These are phyloP conservation scores for Pogona vitticeps DNA, from an alignment of 2,113 vertebrate genomes.

Conservation along the genomic window DNA sequence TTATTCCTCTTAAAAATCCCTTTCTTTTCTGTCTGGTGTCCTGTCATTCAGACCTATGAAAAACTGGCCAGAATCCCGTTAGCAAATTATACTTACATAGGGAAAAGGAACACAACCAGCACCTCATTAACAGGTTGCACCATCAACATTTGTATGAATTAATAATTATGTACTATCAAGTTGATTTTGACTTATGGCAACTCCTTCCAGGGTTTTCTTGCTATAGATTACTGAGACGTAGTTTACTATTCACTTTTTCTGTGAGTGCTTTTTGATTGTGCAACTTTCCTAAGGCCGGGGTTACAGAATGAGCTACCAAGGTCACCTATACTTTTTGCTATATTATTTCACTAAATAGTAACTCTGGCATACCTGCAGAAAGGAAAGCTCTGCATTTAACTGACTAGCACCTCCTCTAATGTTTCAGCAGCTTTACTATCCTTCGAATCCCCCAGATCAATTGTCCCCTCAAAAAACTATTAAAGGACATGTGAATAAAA, in stretches of 20 bases:
- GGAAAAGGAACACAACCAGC: no score
- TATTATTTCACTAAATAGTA: constrained; percentile 5
- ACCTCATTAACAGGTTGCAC: no score
- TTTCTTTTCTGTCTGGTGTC: background rate
- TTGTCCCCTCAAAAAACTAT: background rate
- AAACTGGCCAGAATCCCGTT: background rate
- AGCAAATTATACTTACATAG: no score
- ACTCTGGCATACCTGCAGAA: background rate
- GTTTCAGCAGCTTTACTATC: background rate
- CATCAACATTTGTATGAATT: no score
- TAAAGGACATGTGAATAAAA: background rate
- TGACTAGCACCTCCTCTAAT: background rate
- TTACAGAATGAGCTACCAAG: no score
- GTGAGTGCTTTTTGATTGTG: no score
- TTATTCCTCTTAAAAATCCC: background rate
- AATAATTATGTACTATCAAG: no score
- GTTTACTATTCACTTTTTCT: no score
- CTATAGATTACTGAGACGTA: no score
- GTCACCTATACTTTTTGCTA: background rate
- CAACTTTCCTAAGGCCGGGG: no score
- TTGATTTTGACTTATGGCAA: no score
- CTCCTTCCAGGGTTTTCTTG: no score
- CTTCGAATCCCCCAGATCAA: background rate
- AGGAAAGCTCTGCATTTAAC: background rate
- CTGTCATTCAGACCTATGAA: background rate